phyloP scores from a whole-genome alignment of 1,140 invertebrate species.

The Semibalanus balanoides region DNA sequence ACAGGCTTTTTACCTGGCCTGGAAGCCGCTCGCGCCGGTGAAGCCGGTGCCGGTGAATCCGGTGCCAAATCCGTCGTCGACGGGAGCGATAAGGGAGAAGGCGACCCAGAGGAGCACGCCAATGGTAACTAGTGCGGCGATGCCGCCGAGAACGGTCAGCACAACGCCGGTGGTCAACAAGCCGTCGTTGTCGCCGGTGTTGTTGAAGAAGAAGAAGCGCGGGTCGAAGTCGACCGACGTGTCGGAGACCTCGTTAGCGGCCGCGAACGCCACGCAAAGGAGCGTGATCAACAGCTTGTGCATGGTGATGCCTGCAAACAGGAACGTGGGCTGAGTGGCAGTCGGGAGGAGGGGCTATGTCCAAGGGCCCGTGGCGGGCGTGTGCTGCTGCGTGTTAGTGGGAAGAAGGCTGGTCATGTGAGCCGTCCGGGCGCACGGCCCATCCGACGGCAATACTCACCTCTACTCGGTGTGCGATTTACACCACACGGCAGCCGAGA shows the following conservation, averaged over 20 bases:
- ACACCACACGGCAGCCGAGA: too few species aligned
- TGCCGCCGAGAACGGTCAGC: background rate
- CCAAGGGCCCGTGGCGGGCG: background rate
- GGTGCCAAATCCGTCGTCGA: background rate
- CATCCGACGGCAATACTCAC: too few species aligned
- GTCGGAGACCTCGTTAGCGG: background rate
- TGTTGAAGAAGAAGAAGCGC: background rate
- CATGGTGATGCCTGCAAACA: background rate
- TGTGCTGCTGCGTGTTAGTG: background rate
- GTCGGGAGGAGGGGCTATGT: background rate
- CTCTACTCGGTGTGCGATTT: too few species aligned
- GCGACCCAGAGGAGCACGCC: background rate
- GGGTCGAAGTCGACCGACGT: background rate
- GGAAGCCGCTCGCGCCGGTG: background rate
- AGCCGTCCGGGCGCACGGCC: too few species aligned
- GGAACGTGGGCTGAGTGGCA: background rate
- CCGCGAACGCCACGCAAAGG: background rate
- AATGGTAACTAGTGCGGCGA: background rate
- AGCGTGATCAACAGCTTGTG: background rate
- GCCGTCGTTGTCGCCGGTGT: background rate
- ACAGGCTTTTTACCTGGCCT: conserved; percentile 3
- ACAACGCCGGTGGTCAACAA: background rate
- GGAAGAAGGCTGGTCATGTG: too few species aligned
- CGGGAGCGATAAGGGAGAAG: background rate
- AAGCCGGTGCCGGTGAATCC: too few species aligned